These are phyloP conservation scores for Syndactyla subalaris DNA, from an alignment of 2,797 vertebrate genomes.

Conservation along the genomic window DNA sequence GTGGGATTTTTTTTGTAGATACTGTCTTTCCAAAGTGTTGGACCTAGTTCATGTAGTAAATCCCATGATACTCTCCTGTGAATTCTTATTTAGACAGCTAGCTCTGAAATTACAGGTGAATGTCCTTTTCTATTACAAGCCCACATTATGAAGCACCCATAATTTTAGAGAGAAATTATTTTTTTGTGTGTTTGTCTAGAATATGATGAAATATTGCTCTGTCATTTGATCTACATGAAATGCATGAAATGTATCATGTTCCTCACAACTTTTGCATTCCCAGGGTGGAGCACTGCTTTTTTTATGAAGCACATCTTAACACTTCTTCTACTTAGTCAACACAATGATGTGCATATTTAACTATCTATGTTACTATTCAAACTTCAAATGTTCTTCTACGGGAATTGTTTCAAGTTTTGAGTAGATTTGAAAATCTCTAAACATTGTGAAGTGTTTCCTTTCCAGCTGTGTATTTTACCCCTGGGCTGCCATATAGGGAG, in stretches of 20 bases:
- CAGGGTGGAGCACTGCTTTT: not conserved
- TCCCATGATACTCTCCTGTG: not conserved
- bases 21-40: not conserved
- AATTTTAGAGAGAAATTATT: not conserved
- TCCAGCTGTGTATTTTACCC: not conserved
- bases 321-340: fast-evolving
- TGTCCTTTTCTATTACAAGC: not conserved
- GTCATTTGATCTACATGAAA: not conserved
- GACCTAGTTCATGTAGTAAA: not conserved
- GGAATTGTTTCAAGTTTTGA: not conserved
- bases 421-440: not conserved
- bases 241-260: not conserved
- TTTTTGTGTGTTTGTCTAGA: not conserved
- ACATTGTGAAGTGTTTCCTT: not conserved
- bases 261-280: not conserved
- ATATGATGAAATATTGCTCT: not conserved
- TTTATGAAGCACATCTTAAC: not conserved
- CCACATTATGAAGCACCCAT: not conserved
- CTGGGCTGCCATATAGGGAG: not conserved
- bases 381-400: not conserved
- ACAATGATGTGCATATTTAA: not conserved
- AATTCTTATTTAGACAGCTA: not conserved
- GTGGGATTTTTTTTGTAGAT: not conserved
- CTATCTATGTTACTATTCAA: not conserved
- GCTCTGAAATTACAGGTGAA: not conserved